phyloP scores from a whole-genome alignment of 2,113 vertebrate genomes.

The Vombatus ursinus region DNA sequence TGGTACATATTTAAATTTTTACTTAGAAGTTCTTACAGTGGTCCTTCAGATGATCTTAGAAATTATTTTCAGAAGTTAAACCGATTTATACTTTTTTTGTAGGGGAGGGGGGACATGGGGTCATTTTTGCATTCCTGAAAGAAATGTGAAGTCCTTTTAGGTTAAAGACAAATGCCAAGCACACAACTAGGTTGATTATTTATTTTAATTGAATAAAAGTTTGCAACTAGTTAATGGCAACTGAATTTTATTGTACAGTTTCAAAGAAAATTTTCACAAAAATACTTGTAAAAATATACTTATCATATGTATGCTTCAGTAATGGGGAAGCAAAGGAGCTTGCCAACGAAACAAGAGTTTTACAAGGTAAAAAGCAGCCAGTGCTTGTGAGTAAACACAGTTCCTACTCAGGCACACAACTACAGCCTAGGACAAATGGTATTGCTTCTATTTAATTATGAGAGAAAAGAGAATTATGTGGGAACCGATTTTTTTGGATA shows the following conservation, averaged over 20 bases:
- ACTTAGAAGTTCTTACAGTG: constrained; percentile 12
- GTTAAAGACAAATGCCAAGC: constrained; percentile 29
- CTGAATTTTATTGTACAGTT: constrained; percentile 80
- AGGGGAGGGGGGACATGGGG: neutral
- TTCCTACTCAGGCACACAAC: constrained; percentile 27
- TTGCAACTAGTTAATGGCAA: constrained; percentile 67
- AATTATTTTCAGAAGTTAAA: constrained; percentile 13
- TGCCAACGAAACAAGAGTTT: constrained; percentile 62
- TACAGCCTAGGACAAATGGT: neutral
- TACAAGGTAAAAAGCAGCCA: constrained; percentile 62
- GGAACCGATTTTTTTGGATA: constrained; percentile 56
- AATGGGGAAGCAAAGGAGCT: constrained; percentile 20
- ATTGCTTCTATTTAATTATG: constrained; percentile 7
- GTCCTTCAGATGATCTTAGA: neutral
- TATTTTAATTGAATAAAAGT: constrained; percentile 68
- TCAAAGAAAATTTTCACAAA: constrained; percentile 81
- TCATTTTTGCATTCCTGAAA: neutral
- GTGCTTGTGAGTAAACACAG: constrained; percentile 52
- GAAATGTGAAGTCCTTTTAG: constrained; percentile 17
- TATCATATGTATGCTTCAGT: constrained; percentile 49
- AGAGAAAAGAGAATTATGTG: constrained; percentile 40
- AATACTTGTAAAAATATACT: constrained; percentile 81
- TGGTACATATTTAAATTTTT: neutral
- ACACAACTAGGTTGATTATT: neutral
- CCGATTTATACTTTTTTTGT: constrained; percentile 36